Conservation (phyloP, 2,888 invertebrate genomes). For the Andrena chrysosceles region DNA sequence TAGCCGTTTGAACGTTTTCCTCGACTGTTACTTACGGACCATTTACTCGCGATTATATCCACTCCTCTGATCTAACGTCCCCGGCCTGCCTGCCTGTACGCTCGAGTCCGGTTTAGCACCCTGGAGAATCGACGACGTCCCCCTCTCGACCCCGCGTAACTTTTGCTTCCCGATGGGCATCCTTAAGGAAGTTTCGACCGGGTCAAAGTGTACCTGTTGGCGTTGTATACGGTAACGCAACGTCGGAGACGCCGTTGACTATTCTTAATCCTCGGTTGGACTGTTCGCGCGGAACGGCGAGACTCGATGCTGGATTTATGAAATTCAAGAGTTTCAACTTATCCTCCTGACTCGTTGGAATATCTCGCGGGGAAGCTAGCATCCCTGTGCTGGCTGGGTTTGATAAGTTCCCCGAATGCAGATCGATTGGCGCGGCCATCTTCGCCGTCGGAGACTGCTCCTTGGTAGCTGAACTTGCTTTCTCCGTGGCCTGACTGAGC, state of each 20-base stretch:
- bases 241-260: too few species aligned
- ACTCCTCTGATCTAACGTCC: conserved; percentile 67
- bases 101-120: conserved; percentile 48
- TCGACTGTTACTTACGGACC: conserved; percentile 75
- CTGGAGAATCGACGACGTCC: conserved; percentile 27
- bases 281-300: background rate
- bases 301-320: background rate
- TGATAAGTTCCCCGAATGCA: conserved; percentile 59
- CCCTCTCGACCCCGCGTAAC: background rate
- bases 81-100: conserved; percentile 33
- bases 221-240: background rate
- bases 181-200: conserved; percentile 31
- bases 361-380: conserved; percentile 12
- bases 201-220: conserved; percentile 7
- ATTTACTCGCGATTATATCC: conserved; percentile 78
- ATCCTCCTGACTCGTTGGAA: background rate
- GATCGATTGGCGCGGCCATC: conserved; percentile 64
- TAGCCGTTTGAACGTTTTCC: conserved; percentile 69
- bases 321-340: conserved; percentile 14
- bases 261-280: conserved; percentile 8
- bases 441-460: conserved; percentile 56
- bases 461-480: conserved; percentile 70
- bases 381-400: conserved; percentile 14
- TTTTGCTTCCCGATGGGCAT: conserved; percentile 12
- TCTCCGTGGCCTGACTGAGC: conserved; percentile 69